A percentile compares a stretch with the other conserved stretches of the same genome.
Conservation (phyloP, 2,113 vertebrate genomes). For the Etia nguti region DNA sequence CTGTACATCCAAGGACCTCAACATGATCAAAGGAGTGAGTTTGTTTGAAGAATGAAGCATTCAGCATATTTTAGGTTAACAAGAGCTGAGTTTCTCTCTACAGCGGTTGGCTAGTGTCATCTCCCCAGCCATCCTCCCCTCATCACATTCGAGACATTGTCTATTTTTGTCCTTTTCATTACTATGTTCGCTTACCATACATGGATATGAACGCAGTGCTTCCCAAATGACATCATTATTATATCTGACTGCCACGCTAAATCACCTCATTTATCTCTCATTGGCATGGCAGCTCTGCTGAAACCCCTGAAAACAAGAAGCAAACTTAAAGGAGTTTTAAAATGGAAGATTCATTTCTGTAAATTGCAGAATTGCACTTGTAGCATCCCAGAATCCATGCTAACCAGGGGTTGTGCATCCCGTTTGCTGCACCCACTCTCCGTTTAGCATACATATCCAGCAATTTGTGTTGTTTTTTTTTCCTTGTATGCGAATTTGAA, state of each 20-base stretch:
- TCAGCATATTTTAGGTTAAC: slow-evolving; percentile 71
- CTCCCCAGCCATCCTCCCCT: slow-evolving; percentile 7
- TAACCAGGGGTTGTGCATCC: not conserved
- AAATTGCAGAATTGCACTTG: not conserved
- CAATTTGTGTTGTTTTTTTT: not conserved
- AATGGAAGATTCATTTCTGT: not conserved
- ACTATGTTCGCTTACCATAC: slow-evolving; percentile 22
- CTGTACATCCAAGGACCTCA: slow-evolving; percentile 54
- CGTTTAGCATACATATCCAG: not conserved
- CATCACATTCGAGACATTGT: slow-evolving; percentile 25
- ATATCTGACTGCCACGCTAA: slow-evolving; percentile 39
- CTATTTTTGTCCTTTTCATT: slow-evolving; percentile 49
- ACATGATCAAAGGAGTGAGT: slow-evolving; percentile 67
- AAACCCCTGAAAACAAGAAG: slow-evolving; percentile 1
- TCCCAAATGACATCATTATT: slow-evolving; percentile 38
- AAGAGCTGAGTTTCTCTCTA: slow-evolving; percentile 43
- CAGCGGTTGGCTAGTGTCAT: slow-evolving; percentile 37
- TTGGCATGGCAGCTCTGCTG: slow-evolving; percentile 4
- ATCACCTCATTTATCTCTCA: slow-evolving; percentile 57
- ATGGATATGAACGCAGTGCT: not conserved
- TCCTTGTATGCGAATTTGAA: not conserved
- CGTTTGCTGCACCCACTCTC: not conserved
- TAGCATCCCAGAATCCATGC: not conserved
- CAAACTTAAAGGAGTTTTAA: not conserved
- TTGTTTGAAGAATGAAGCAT: slow-evolving; percentile 66